These are phyloP conservation scores for Aphidoletes aphidimyza DNA, from an alignment of 2,888 invertebrate species.

Conservation along the genomic window DNA sequence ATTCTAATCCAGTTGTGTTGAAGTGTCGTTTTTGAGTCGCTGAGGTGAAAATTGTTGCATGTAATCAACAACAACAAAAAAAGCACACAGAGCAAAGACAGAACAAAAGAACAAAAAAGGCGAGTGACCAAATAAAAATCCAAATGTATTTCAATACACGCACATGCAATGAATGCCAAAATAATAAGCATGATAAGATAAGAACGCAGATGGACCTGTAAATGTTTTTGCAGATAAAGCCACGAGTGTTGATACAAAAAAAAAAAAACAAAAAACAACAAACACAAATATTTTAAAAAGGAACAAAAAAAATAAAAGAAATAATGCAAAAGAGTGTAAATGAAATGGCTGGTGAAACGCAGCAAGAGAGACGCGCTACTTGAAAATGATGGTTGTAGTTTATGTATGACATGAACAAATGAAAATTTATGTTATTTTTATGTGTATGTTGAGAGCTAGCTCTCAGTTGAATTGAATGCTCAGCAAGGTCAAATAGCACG, in stretches of 20 bases:
- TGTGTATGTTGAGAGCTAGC: neutral
- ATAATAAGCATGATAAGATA: neutral
- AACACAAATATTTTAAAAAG: too few species aligned
- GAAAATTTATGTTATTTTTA: constrained; percentile 8
- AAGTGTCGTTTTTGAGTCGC: neutral
- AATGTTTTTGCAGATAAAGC: neutral
- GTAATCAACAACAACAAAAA: too few species aligned
- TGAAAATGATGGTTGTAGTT: constrained; percentile 14
- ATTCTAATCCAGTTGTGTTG: neutral
- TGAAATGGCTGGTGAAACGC: too few species aligned
- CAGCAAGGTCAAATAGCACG: constrained; percentile 16
- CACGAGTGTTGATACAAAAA: too few species aligned
- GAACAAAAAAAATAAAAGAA: neutral
- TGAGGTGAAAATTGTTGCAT: neutral
- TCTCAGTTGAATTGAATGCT: neutral
- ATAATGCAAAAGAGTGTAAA: too few species aligned
- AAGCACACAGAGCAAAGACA: too few species aligned
- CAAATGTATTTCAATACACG: neutral
- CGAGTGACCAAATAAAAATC: neutral
- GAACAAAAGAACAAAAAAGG: too few species aligned
- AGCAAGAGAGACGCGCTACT: neutral
- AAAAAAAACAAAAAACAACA: neutral
- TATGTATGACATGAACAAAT: neutral
- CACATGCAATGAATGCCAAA: neutral
- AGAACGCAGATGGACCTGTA: neutral